These are phyloP conservation scores for Epinotia bilunana DNA, from an alignment of 2,888 invertebrate species.

Conservation along the genomic window DNA sequence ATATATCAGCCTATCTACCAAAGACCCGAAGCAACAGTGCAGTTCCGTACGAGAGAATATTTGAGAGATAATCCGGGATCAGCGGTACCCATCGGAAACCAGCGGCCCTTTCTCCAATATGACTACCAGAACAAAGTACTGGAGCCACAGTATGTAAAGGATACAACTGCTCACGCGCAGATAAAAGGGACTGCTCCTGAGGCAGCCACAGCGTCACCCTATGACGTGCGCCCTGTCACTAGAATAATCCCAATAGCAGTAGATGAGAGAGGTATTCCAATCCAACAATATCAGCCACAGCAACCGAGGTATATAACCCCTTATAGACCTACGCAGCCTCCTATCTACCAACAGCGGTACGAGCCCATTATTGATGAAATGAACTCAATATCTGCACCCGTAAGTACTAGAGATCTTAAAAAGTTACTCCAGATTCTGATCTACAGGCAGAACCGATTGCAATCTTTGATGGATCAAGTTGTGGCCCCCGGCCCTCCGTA, in stretches of 20 bases:
- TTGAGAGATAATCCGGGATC: slow-evolving; percentile 80
- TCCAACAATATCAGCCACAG: slow-evolving; percentile 75
- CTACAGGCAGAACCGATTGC: slow-evolving; percentile 85
- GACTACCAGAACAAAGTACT: slow-evolving; percentile 78
- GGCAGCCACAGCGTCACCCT: slow-evolving; percentile 66
- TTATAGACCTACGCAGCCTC: slow-evolving; percentile 64
- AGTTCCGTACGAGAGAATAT: slow-evolving; percentile 79
- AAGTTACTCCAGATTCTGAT: slow-evolving; percentile 87
- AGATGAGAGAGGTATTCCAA: slow-evolving; percentile 76
- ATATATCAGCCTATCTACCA: slow-evolving; percentile 73
- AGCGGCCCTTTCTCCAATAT: slow-evolving; percentile 79
- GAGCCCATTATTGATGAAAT: slow-evolving; percentile 80
- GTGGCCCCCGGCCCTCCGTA: slow-evolving; percentile 68
- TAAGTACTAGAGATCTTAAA: slow-evolving; percentile 89
- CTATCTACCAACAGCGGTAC: slow-evolving; percentile 63
- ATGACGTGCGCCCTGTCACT: slow-evolving; percentile 71
- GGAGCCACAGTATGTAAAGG: slow-evolving; percentile 76
- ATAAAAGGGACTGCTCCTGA: slow-evolving; percentile 65
- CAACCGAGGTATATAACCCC: slow-evolving; percentile 71
- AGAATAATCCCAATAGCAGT: slow-evolving; percentile 78
- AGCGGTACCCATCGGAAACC: slow-evolving; percentile 79
- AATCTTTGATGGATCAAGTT: slow-evolving; percentile 82
- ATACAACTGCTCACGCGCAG: slow-evolving; percentile 59
- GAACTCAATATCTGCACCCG: slow-evolving; percentile 87
- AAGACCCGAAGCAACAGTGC: slow-evolving; percentile 66